Percentiles rank a stretch among this genome's conserved stretches.
Conservation (phyloP, 2,888 invertebrate species). For the Dendrolimus houi region DNA sequence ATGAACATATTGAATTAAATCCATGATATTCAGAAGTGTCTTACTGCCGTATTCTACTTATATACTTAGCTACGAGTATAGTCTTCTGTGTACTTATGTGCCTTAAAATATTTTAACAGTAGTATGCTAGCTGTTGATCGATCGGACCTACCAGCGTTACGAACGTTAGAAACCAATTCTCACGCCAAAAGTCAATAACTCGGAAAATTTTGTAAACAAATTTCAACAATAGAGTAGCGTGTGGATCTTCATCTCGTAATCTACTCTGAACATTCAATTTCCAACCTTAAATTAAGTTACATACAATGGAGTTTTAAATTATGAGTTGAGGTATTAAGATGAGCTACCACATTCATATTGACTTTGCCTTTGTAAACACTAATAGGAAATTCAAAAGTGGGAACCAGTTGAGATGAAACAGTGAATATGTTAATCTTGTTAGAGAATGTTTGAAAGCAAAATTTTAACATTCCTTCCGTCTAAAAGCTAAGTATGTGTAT, state of each 20-base stretch:
- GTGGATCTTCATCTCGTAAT: slow-evolving; percentile 50
- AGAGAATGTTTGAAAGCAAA: slow-evolving; percentile 25
- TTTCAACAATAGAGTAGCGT: slow-evolving; percentile 54
- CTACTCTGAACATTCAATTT: slow-evolving; percentile 17
- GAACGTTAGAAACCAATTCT: slow-evolving; percentile 68
- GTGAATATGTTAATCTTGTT: slow-evolving; percentile 69
- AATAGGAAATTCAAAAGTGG: slow-evolving; percentile 73
- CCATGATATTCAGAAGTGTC: no score
- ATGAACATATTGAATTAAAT: no score
- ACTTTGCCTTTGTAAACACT: slow-evolving; percentile 71
- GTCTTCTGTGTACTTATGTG: no score
- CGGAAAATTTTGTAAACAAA: slow-evolving; percentile 64
- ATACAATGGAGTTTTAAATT: slow-evolving; percentile 16
- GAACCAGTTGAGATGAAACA: slow-evolving; percentile 70
- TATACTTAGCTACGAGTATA: no score
- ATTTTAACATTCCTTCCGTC: slow-evolving; percentile 20
- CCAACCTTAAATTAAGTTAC: slow-evolving; percentile 13
- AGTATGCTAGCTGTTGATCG: slow-evolving; percentile 58
- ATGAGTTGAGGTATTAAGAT: slow-evolving; percentile 28
- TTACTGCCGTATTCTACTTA: no score
- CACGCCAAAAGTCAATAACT: slow-evolving; percentile 69
- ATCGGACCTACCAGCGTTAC: slow-evolving; percentile 66
- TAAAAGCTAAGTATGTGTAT: not conserved
- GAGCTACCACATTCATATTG: slow-evolving; percentile 57
- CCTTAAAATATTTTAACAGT: slow-evolving; percentile 39